A percentile compares a stretch with the other conserved stretches of the same genome.
phyloP scores from a whole-genome alignment of 2,797 vertebrate genomes.

The Otus scops region DNA sequence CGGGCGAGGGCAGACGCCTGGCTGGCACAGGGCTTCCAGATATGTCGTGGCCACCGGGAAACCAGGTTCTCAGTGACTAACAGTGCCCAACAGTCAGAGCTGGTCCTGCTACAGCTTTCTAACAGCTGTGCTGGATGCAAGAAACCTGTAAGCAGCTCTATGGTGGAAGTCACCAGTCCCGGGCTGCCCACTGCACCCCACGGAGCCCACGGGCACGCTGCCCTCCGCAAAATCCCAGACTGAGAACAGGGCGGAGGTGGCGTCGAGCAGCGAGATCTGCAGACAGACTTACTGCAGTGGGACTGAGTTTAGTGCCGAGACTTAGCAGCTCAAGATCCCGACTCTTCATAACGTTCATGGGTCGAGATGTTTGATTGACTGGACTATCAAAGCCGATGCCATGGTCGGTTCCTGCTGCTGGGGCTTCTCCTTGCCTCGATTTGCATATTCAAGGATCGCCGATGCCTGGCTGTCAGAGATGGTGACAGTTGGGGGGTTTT shows the following conservation, averaged over 20 bases:
- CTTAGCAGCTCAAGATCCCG: not conserved
- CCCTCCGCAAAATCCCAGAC: not conserved
- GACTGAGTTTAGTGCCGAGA: not conserved
- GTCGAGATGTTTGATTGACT: not conserved
- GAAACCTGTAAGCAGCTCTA: not conserved
- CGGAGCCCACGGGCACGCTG: fast-evolving
- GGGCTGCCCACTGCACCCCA: fast-evolving
- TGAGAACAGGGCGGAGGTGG: not conserved
- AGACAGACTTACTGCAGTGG: fast-evolving
- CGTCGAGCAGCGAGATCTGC: not conserved
- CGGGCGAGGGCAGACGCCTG: fast-evolving
- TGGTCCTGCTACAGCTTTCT: not conserved
- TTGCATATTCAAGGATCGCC: slow-evolving; percentile 66
- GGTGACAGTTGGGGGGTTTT: slow-evolving; percentile 70
- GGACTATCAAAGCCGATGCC: not conserved
- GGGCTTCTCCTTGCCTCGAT: slow-evolving; percentile 22
- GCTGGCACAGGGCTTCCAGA: not conserved
- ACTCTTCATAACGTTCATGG: not conserved
- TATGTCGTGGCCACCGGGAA: fast-evolving
- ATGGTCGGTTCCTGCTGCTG: not conserved
- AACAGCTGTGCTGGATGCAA: fast-evolving
- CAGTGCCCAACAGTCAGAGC: not conserved
- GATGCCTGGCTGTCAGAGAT: slow-evolving; percentile 65
- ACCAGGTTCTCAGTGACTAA: not conserved
- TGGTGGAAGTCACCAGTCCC: not conserved